Conservation (phyloP, 1,140 invertebrate genomes). For the Ceratitis capitata region DNA sequence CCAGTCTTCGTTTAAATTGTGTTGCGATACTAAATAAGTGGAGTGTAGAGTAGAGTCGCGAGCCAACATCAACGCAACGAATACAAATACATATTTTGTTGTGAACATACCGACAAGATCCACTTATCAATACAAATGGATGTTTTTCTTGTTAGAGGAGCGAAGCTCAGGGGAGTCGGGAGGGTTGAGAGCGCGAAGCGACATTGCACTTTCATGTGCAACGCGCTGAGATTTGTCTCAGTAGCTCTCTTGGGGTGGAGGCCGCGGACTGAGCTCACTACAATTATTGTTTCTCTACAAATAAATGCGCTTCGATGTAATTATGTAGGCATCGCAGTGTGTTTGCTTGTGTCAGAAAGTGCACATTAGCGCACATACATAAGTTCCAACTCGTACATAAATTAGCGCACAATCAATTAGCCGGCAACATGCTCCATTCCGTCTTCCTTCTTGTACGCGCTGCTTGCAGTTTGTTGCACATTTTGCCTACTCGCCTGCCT, state of each 20-base stretch:
- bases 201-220: conserved; percentile 33
- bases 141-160: neutral
- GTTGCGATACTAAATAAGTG: neutral
- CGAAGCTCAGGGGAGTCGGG: neutral
- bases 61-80: neutral
- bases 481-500: neutral
- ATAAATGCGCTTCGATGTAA: neutral
- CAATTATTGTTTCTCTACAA: neutral
- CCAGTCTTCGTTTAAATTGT: neutral
- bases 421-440: neutral
- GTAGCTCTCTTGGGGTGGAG: neutral
- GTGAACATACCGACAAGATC: neutral
- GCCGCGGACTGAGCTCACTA: neutral
- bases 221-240: neutral
- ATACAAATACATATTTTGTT: neutral
- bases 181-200: neutral
- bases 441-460: neutral
- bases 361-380: neutral
- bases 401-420: conserved; percentile 44
- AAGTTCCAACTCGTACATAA: conserved; percentile 31
- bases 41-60: neutral
- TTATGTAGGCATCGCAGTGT: neutral
- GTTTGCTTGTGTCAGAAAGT: no score
- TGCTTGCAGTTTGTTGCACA: neutral
- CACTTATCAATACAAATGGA: conserved; percentile 11